These are phyloP conservation scores for Castor canadensis DNA, from an alignment of 2,113 vertebrate genomes.

Conservation along the genomic window DNA sequence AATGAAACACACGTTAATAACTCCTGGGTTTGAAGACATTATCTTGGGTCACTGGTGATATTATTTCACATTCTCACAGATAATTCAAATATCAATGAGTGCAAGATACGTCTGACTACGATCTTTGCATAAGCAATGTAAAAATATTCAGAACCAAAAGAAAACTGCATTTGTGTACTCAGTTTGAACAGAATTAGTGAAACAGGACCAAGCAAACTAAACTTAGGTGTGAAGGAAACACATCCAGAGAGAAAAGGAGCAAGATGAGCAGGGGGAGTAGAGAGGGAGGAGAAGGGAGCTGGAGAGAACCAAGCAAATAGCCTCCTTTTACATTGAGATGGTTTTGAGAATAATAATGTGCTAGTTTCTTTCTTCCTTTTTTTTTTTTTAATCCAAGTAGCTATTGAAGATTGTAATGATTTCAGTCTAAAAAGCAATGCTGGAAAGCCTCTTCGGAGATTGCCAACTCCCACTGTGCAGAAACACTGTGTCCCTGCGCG, in stretches of 20 bases:
- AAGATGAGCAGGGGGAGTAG: slow-evolving; percentile 38
- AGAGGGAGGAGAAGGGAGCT: background rate
- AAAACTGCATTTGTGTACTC: slow-evolving; percentile 68
- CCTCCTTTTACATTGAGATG: slow-evolving; percentile 83
- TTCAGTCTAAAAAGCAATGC: slow-evolving; percentile 86
- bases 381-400: slow-evolving; percentile 83
- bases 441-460: slow-evolving; percentile 86
- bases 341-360: slow-evolving; percentile 87
- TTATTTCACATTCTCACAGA: slow-evolving; percentile 63
- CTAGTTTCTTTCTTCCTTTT: slow-evolving; percentile 78
- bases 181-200: slow-evolving; percentile 76
- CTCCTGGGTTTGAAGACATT: slow-evolving; percentile 35
- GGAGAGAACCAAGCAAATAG: slow-evolving; percentile 79
- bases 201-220: slow-evolving; percentile 79
- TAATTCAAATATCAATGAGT: slow-evolving; percentile 75
- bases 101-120: slow-evolving; percentile 66
- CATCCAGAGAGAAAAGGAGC: slow-evolving; percentile 59
- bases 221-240: slow-evolving; percentile 82
- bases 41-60: slow-evolving; percentile 29
- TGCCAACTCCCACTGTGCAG: slow-evolving; percentile 86
- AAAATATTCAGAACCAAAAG: slow-evolving; percentile 77
- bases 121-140: slow-evolving; percentile 79
- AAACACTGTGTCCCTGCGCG: slow-evolving; percentile 85
- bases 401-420: slow-evolving; percentile 87
- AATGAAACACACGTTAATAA: slow-evolving; percentile 21